phyloP scores from a whole-genome alignment of 2,797 vertebrate genomes.

The Neosilurus mollespiculum region DNA sequence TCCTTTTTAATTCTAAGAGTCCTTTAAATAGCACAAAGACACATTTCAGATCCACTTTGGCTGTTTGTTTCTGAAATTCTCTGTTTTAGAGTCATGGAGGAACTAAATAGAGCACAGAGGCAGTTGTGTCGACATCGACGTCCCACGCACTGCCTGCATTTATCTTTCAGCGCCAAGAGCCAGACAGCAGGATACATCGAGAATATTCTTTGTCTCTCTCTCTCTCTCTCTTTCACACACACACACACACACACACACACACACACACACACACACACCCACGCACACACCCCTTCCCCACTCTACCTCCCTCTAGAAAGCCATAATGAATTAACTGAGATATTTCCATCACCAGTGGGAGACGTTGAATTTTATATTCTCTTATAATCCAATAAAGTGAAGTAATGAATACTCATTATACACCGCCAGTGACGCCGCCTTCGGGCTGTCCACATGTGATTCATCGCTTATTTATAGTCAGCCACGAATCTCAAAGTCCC shows the following conservation, averaged over 20 bases:
- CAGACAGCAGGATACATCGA: conserved; percentile 11
- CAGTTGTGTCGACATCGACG: neutral
- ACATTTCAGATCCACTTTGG: neutral
- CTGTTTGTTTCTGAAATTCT: neutral
- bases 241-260: neutral
- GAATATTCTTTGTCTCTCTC: conserved; percentile 25
- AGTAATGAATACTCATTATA: conserved; percentile 46
- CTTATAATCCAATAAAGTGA: conserved; percentile 34
- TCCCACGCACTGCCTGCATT: conserved; percentile 24
- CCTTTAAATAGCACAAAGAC: neutral
- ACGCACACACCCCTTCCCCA: neutral
- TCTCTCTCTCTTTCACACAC: neutral
- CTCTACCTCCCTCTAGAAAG: conserved; percentile 4
- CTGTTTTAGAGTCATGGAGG: neutral
- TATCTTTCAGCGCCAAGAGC: conserved; percentile 7
- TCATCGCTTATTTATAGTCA: conserved; percentile 13
- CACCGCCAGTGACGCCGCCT: neutral
- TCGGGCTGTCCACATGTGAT: conserved; percentile 5
- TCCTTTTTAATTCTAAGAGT: neutral
- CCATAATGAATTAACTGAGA: conserved; percentile 23
- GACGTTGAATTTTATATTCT: conserved; percentile 13
- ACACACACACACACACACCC: conserved; percentile 16
- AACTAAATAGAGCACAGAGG: conserved; percentile 15
- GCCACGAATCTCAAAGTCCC: neutral
- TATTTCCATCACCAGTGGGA: conserved; percentile 36